Evolutionary conservation across 2,888 invertebrate genomes (phyloP), one percentile per base, ranked within the genome.

Genomic region (Nyleta sp.): DNA sequence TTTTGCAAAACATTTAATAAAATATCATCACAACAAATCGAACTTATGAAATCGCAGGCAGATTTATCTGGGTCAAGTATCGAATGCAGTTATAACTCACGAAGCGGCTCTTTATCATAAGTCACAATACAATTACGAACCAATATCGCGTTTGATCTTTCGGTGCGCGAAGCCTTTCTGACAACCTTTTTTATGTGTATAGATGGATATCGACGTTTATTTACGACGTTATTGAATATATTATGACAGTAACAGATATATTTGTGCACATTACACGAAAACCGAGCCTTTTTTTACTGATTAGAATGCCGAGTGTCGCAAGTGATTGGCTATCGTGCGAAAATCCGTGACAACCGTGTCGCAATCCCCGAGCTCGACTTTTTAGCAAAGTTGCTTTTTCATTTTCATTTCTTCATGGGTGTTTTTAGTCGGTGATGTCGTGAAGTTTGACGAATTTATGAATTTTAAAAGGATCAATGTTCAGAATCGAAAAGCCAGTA

Each of bases 91-190:
- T 72, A 67, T 75, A 79, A 79, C 74, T 79, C 79, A 79, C 74
- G 75, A 79, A 71, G 71, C 75, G 22, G 67, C 74, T 75, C 52
- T 79, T 75, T 79, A 79, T 79, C 70, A 72, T 67, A 75, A 75
- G 72, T 75, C 75, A 67, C 75, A 67, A 75, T 72, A 79, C 79
- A 79, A 79, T 79, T 79, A 75, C 72, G 53, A 75, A 72, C 75
- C 72, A 68, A 79, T 79, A 79, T 79, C 79, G 44, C 52, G 24
- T 60, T 68, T 80, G 76, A 80, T 76, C 79, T 80, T 80, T 64
- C 53, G 57, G 60, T 64, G 28, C 42, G 75, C 64, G 52, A 62
- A 68, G 40, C 50, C 46, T 72, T 80, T 76, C 72, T 68, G 76
- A 68, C 71, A 42, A 24, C 33, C 38, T 64, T 78, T 70, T 75